Base-by-base conservation (phyloP, 2,113 vertebrate genomes). In the Neoarius graeffei region DNA sequence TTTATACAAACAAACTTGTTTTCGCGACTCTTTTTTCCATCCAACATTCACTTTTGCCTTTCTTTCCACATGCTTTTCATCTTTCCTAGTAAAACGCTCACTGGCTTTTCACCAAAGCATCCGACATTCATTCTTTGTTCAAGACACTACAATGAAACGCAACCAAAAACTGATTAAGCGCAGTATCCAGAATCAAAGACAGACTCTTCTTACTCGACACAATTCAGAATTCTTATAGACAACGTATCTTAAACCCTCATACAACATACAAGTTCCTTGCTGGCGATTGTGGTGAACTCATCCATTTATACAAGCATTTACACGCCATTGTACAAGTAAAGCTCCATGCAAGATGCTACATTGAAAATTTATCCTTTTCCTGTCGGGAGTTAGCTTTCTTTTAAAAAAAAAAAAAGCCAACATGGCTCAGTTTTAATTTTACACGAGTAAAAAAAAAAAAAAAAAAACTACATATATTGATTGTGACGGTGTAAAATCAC, bases 391-490 rank as follows among this genome's bases (percentile, higher is more conserved):
- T 89, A 88, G 92, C 91, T 93, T 90, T 89, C 81, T 88, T 84
- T 19, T 27, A n/a, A 81, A 59, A 82, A 83, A 35, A 35, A 73
- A 67, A 67, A 64, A 94, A 95, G 93, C 93, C 92, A 94, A 94
- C 93, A 92, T 95, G 95, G 95, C 95, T 96, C 95, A 96, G 94
- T 91, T 94, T 89, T 85, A 91, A 89, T 91, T 94, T 88, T 89
- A 90, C 80, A 89, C n/a, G 82, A 90, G 86, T 89, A 90, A 90
- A 93, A 94, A 85, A 90, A 93, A 90, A 90, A 93, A 94, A 85
- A 90, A 93, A 42, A 90, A 93, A 89, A 83, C 85, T 74, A 84
- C 89, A 83, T 87, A 88, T 77, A 81, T 76, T 77, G 87, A 86
- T 64, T 20, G 83, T 64, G 60, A 89, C 87, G 82, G 79, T 88